phyloP scores from a whole-genome alignment of 2,113 vertebrate genomes.

The Phalacrocorax brasilianus region DNA sequence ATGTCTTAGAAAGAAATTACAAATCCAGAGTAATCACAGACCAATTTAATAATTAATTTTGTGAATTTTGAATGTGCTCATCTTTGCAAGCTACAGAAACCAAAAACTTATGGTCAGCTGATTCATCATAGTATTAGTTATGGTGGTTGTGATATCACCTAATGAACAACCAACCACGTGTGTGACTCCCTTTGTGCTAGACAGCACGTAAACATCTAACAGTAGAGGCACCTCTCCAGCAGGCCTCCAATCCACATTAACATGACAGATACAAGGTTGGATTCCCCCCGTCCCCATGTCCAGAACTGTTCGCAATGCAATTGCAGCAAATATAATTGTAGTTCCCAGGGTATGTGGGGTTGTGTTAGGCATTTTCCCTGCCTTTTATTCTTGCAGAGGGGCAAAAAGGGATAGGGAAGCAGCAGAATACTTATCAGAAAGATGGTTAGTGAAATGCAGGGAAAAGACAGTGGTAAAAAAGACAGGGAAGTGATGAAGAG shows the following conservation, averaged over 20 bases:
- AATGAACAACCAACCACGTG: background rate
- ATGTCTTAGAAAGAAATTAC: conserved; percentile 34
- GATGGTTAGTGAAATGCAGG: background rate
- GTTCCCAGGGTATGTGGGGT: background rate
- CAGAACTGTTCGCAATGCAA: background rate
- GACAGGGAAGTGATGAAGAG: background rate
- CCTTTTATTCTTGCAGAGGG: background rate
- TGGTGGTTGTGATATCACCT: background rate
- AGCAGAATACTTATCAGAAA: background rate
- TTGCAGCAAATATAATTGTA: background rate
- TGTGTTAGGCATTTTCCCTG: background rate
- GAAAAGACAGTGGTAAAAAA: background rate
- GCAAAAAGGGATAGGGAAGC: background rate
- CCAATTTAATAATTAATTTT: conserved; percentile 29
- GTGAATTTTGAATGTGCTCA: background rate
- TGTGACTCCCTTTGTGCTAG: background rate
- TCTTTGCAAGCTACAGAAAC: background rate
- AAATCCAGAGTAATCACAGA: background rate
- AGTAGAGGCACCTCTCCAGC: background rate
- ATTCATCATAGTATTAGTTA: background rate
- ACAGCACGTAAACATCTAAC: background rate
- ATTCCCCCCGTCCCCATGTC: background rate
- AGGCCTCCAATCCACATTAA: background rate
- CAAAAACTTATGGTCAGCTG: background rate
- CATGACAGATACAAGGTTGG: background rate